phyloP scores from a whole-genome alignment of 2,888 invertebrate genomes.

The Prosopocoilus inquinatus region DNA sequence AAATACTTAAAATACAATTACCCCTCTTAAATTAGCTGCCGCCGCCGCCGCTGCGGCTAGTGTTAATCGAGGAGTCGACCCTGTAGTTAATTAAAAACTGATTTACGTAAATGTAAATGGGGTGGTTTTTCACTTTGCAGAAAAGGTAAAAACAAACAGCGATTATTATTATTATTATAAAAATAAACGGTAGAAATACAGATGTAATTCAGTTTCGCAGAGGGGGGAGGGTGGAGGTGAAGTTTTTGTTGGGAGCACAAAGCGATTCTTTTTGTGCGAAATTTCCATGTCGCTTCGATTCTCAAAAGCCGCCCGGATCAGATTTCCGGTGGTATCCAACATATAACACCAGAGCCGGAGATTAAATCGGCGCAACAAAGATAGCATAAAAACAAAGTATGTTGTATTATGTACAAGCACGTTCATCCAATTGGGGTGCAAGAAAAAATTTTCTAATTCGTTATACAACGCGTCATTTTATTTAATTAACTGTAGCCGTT shows the following conservation, averaged over 20 bases:
- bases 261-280: slow-evolving; percentile 39
- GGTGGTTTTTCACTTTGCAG: not conserved
- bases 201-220: slow-evolving; percentile 22
- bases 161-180: not conserved
- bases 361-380: slow-evolving; percentile 7
- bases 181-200: not conserved
- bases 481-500: slow-evolving; percentile 3
- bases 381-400: not conserved
- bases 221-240: too few species aligned
- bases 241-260: slow-evolving; percentile 25
- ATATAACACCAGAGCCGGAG: slow-evolving; percentile 14
- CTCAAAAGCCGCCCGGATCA: slow-evolving; percentile 32
- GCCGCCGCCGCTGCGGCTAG: too few species aligned
- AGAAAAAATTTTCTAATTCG: too few species aligned
- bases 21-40: slow-evolving; percentile 14
- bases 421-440: too few species aligned
- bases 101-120: slow-evolving; percentile 1
- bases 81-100: not conserved
- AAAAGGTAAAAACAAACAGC: not conserved
- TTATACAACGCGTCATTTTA: too few species aligned
- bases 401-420: too few species aligned
- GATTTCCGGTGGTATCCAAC: slow-evolving; percentile 31
- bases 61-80: too few species aligned
- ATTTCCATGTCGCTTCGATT: slow-evolving; percentile 36
- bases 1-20: not conserved